Conservation (phyloP, 37 sponge, comb jelly and placozoan genomes). For the Ianthella basta region DNA sequence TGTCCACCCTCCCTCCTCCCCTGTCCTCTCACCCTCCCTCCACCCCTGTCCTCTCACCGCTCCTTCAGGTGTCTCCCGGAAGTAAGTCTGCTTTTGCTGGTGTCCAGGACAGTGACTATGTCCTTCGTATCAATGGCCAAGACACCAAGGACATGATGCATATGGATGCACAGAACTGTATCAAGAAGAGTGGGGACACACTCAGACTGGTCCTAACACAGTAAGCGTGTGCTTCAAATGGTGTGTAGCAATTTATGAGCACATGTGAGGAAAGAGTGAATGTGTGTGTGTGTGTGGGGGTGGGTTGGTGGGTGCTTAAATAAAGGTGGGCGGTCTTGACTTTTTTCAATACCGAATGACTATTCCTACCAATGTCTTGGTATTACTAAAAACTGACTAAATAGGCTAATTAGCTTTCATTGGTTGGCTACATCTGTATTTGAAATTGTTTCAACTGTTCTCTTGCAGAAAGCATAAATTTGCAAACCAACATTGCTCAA, state of each 20-base stretch:
- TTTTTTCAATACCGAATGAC: no score
- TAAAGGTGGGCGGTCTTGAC: no score
- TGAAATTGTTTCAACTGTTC: no score
- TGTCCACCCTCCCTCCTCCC: not conserved
- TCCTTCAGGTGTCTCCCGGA: constrained; percentile 58
- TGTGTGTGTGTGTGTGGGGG: no score
- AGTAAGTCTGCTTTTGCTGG: constrained; percentile 72
- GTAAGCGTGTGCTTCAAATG: constrained; percentile 2
- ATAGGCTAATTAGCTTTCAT: no score
- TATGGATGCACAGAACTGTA: constrained; percentile 67
- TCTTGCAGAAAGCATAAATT: no score
- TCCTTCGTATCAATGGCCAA: constrained; percentile 65
- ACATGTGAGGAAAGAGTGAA: no score
- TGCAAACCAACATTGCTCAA: no score
- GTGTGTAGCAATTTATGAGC: not conserved
- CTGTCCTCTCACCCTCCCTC: not conserved
- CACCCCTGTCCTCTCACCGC: not conserved
- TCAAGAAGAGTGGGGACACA: constrained; percentile 53
- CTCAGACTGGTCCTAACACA: constrained; percentile 47
- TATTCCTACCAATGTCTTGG: no score
- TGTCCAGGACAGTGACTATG: constrained; percentile 57
- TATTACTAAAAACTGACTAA: no score
- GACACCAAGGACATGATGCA: constrained; percentile 65
- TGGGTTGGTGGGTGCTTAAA: no score
- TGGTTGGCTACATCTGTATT: no score